Evolutionary conservation across 2,797 vertebrate genomes (phyloP), one percentile per base, ranked within the genome.

Genomic region (Peromyscus attwateri): DNA sequence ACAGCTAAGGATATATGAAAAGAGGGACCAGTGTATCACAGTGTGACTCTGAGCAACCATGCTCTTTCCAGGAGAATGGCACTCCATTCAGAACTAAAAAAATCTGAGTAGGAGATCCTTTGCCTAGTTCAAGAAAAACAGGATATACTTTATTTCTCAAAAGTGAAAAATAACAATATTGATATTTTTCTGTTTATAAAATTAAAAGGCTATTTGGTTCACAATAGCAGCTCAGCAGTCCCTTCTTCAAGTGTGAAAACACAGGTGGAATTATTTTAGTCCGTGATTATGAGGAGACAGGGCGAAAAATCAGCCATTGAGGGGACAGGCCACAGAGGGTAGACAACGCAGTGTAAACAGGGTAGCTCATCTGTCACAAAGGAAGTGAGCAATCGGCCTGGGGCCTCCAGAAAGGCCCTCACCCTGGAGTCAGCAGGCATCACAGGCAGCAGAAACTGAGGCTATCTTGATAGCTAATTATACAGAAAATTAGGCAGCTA

Each of bases 101-200:
- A 16, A 46, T 43, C 71, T 77, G 37, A 27, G 31, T 6, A 91
- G 77, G 34, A 60, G 49, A 89, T 55, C 64, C 21, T 57, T 13
- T 34, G 34, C 1, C 46, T 71, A 31, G 34, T 31, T 46, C 64
- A 75, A 85, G 66, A 84, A 95, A 97, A 55, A 85, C 62, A 76
- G 29, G 6, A 80, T 70, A 31, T 37, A 75, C 57, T 71, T 90
- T 64, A 49, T 49, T 77, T 94, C 87, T 79, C 40, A 66, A 91
- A 93, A 83, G n/a, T 91, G 14, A 90, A 87, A 91, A 73, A 87
- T 25, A 88, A 73, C 6, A 6, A 68, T 43, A 76, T 75, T 89
- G 46, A 60, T 66, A 73, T 52, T 82, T 93, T 81, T 16, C 40
- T 95, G 49, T 81, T 77, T 81, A 89, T 91, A 82, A 93, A 87